phyloP scores from a whole-genome alignment of 2,797 vertebrate species.

The Ispidina lecontei region DNA sequence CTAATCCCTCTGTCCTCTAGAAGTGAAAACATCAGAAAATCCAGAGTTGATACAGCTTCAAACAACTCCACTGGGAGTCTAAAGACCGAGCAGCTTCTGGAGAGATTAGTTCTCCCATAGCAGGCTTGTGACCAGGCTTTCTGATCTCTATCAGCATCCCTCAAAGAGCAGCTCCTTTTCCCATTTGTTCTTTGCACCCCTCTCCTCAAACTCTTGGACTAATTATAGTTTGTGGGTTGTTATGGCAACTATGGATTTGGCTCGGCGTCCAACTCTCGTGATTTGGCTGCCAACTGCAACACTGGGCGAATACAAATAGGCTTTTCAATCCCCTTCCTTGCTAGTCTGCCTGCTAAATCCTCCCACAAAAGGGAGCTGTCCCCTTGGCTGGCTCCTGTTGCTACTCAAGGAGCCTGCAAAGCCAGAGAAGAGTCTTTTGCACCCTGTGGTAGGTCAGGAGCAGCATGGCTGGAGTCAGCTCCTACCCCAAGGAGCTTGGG shows the following conservation, averaged over 20 bases:
- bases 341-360: background rate
- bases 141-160: slow-evolving; percentile 2
- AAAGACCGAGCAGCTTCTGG: background rate
- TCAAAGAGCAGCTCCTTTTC: slow-evolving; percentile 22
- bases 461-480: rapidly evolving
- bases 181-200: slow-evolving; percentile 55
- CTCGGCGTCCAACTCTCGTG: slow-evolving; percentile 15
- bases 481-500: background rate
- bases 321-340: background rate
- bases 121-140: background rate
- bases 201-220: slow-evolving; percentile 67
- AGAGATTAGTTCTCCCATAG: slow-evolving; percentile 29
- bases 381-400: background rate
- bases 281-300: slow-evolving; percentile 63
- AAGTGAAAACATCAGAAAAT: slow-evolving; percentile 31
- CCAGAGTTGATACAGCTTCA: background rate
- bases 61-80: slow-evolving; percentile 4
- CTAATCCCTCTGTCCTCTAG: background rate
- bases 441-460: rapidly evolving
- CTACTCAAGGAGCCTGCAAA: background rate
- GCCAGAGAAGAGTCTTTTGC: background rate
- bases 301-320: slow-evolving; percentile 44
- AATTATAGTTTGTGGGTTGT: slow-evolving; percentile 79
- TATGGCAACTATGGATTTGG: slow-evolving; percentile 76
- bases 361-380: background rate